phyloP scores from a whole-genome alignment of 2,113 vertebrate species.

The Cnemophilus loriae region DNA sequence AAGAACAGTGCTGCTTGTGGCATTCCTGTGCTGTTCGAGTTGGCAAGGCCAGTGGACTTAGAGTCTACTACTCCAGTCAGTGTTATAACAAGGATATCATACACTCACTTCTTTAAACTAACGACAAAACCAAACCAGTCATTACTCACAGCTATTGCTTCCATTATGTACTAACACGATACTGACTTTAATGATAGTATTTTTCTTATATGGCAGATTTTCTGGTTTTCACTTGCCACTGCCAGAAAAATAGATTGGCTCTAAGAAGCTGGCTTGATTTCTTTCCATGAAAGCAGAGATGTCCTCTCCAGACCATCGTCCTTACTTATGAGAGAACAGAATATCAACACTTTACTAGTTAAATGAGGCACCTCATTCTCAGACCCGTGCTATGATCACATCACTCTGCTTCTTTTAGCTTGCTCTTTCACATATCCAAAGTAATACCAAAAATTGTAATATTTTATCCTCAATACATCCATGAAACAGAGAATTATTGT shows the following conservation, averaged over 20 bases:
- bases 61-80: neutral
- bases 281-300: neutral
- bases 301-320: neutral
- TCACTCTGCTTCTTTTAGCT: neutral
- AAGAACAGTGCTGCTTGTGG: neutral
- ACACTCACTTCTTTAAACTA: neutral
- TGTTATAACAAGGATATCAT: neutral
- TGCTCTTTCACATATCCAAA: neutral
- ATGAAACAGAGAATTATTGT: neutral
- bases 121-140: neutral
- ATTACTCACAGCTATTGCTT: neutral
- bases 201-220: neutral
- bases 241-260: neutral
- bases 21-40: neutral
- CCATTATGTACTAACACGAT: neutral
- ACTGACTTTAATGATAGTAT: neutral
- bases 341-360: neutral
- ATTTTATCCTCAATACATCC: neutral
- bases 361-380: neutral
- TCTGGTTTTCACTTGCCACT: neutral
- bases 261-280: neutral
- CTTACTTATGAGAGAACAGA: neutral
- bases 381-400: neutral
- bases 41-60: neutral
- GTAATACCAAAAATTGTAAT: neutral